These are phyloP conservation scores for Myotis vivesi DNA, from an alignment of 2,797 vertebrate species.

Conservation along the genomic window DNA sequence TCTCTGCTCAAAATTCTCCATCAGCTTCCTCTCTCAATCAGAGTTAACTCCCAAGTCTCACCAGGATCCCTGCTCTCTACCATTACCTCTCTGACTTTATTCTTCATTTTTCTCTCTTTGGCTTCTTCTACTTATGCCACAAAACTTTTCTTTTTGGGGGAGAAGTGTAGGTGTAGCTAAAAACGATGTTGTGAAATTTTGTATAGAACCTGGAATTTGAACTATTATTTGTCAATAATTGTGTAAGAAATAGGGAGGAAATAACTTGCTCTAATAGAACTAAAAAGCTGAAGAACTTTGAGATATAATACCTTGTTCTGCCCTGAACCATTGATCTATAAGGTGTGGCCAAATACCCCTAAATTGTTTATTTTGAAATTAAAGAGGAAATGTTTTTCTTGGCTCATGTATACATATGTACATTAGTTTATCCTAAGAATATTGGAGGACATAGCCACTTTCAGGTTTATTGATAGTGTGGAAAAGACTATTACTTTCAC, in stretches of 20 bases:
- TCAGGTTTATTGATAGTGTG: not conserved
- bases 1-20: not conserved
- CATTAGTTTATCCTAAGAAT: not conserved
- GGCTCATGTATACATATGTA: not conserved
- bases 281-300: slow-evolving; percentile 3
- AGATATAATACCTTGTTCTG: not conserved
- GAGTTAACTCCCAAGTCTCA: not conserved
- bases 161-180: not conserved
- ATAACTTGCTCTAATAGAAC: not conserved
- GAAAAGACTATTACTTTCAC: not conserved
- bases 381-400: not conserved
- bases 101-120: not conserved
- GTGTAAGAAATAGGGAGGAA: not conserved
- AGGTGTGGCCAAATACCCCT: not conserved
- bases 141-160: not conserved
- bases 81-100: not conserved
- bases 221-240: not conserved
- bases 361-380: slow-evolving; percentile 22
- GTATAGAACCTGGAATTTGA: not conserved
- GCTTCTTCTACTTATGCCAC: not conserved
- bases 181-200: slow-evolving; percentile 31
- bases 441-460: not conserved
- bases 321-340: not conserved
- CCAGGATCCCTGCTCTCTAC: not conserved
- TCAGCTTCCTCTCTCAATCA: not conserved